A percentile compares a stretch with the other conserved stretches of the same genome.
These are phyloP conservation scores for Argyresthia goedartella DNA, from an alignment of 2,888 invertebrate genomes.

Conservation along the genomic window DNA sequence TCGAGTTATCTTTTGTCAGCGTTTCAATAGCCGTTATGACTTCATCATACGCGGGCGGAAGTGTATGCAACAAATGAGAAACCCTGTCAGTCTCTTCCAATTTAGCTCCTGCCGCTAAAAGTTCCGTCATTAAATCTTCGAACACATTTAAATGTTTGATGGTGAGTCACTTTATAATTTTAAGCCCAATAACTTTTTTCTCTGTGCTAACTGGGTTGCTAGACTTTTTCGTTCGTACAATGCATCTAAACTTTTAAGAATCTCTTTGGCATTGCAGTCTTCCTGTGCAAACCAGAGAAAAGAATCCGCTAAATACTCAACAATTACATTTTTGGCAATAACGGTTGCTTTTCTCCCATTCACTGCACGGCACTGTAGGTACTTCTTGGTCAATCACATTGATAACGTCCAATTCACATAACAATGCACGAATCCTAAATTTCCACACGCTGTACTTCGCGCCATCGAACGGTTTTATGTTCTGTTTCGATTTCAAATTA, in stretches of 20 bases:
- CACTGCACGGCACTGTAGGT: neutral
- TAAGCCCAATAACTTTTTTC: neutral
- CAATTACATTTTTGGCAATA: neutral
- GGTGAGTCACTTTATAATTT: neutral
- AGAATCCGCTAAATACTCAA: neutral
- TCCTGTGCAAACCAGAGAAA: neutral
- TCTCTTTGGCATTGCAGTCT: neutral
- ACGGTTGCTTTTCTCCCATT: neutral
- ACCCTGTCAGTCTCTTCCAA: slow-evolving; percentile 31
- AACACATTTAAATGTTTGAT: slow-evolving; percentile 21
- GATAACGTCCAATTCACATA: slow-evolving; percentile 19
- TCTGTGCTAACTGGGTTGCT: neutral
- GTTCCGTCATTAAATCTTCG: slow-evolving; percentile 26
- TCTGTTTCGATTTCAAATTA: neutral
- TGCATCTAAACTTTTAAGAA: neutral
- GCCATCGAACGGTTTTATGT: slow-evolving; percentile 6
- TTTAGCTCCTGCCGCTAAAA: slow-evolving; percentile 26
- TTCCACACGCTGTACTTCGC: slow-evolving; percentile 19
- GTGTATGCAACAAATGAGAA: slow-evolving; percentile 21
- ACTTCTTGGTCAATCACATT: slow-evolving; percentile 14
- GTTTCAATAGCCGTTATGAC: slow-evolving; percentile 34
- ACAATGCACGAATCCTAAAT: slow-evolving; percentile 15
- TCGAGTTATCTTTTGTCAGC: slow-evolving; percentile 9
- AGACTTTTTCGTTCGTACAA: neutral
- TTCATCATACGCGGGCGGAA: slow-evolving; percentile 26